Evolutionary conservation across 2,888 invertebrate genomes (phyloP), one percentile per base, ranked within the genome.

Genomic region (Sphinx pinastri): DNA sequence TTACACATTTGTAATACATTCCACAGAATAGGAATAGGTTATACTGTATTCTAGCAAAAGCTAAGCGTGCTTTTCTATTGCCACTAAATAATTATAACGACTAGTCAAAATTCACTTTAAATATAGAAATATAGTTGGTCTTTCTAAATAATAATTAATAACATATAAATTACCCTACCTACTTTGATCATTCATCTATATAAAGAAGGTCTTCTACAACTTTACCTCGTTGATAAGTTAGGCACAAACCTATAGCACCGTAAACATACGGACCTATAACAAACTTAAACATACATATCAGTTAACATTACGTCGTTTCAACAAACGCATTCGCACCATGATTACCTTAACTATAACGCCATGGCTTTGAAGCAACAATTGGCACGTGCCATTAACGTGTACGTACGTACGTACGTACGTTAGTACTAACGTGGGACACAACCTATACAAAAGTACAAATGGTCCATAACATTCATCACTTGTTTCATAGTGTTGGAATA

Each of bases 171-270:
- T n/a, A 12, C 6, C 12, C 63, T 63, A 63, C 13, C 63, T 63
- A 63, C 45, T 71, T 73, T 71, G 69, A 73, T 63, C 49, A 67
- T 51, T 58, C 51, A 57, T 45, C 14, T 45, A 58, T 68, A 54
- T 59, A 52, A 51, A 60, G 66, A 69, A 75, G 67, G 71, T 75
- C 74, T 74, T 72, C 70, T 73, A 71, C 70, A 66, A 73, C 74
- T 73, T 71, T 59, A 72, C 71, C 73, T 78, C 74, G 73, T 76
- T 76, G 76, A 76, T 75, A 73, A 74, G 76, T 74, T 76, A 80
- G 86, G 86, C 85, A 86, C 84, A 79, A 75, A 84, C 84, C 83
- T 82, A 81, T 85, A 88, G 88, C 88, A 88, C 87, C 87, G 81
- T 82, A 79, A 75, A 77, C 76, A 78, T 79, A 81, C 80, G 78